Conservation (phyloP, 2,888 invertebrate genomes). For the Pollenia angustigena region DNA sequence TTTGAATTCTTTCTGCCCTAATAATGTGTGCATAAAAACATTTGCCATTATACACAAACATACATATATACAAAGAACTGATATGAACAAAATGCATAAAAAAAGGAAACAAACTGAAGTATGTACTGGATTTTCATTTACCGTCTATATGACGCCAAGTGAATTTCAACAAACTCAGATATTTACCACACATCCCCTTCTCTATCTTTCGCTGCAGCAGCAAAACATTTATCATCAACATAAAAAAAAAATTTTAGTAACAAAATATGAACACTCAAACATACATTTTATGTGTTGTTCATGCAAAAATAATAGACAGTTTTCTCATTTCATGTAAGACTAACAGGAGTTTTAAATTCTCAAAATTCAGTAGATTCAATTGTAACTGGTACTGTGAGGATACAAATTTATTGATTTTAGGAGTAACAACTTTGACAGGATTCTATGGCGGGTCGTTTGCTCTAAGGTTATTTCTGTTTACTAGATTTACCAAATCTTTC, state of each 20-base stretch:
- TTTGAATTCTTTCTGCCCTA: background rate
- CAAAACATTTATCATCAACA: constrained; percentile 32
- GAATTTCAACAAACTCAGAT: constrained; percentile 21
- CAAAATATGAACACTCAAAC: background rate
- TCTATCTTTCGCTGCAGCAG: background rate
- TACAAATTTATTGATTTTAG: background rate
- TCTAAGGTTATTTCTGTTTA: too few relatives aligned
- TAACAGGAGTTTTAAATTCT: background rate
- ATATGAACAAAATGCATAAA: background rate
- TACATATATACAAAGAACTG: background rate
- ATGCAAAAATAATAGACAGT: background rate
- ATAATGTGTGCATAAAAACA: background rate
- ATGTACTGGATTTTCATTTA: constrained; percentile 28
- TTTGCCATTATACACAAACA: background rate
- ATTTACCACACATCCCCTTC: background rate
- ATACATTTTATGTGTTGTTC: background rate
- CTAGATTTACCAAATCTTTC: too few relatives aligned
- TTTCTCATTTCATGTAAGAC: background rate
- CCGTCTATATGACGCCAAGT: constrained; percentile 54
- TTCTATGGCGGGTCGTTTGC: too few relatives aligned
- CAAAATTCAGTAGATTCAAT: background rate
- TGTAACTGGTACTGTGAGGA: background rate
- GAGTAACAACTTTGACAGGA: too few relatives aligned
- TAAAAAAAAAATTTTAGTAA: background rate
- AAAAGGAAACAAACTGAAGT: constrained; percentile 2